Percentiles rank a stretch among this genome's conserved stretches.
These are phyloP conservation scores for Drosophila pseudotalamancana DNA, from an alignment of 2,888 invertebrate species.

Conservation along the genomic window DNA sequence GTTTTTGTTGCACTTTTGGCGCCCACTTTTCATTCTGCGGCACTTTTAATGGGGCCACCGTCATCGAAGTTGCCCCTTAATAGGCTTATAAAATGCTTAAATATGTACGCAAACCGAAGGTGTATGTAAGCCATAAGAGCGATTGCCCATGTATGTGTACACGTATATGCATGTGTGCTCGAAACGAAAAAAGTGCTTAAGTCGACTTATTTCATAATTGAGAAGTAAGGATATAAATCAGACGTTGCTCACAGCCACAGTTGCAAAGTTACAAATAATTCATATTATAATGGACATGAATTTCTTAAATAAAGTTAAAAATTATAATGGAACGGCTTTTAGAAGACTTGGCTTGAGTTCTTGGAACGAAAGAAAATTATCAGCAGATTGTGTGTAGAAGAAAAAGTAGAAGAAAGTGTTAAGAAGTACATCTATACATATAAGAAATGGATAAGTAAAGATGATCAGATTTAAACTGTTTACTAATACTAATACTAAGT, in stretches of 20 bases:
- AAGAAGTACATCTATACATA: no score
- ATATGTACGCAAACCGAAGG: constrained; percentile 23
- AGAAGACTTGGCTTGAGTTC: no score
- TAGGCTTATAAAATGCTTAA: constrained; percentile 56
- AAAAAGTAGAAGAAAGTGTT: no score
- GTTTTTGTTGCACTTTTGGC: constrained; percentile 55
- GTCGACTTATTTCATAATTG: constrained; percentile 23
- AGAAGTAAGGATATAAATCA: constrained; percentile 2
- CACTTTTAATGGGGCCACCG: constrained; percentile 47
- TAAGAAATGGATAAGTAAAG: no score
- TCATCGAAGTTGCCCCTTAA: constrained; percentile 54
- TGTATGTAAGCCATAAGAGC: constrained; percentile 3
- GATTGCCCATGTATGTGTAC: background rate
- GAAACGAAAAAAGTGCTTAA: constrained; percentile 23
- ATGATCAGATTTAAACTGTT: no score
- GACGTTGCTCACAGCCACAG: background rate
- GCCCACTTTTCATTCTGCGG: constrained; percentile 39
- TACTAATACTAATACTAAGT: no score
- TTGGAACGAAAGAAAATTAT: no score
- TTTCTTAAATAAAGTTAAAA: no score
- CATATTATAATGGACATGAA: background rate
- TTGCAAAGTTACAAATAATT: background rate
- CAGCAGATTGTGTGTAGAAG: no score
- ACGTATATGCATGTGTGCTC: background rate
- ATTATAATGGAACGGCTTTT: background rate